Base-by-base conservation (phyloP, 2,888 invertebrate species). In the Cataglyphis altisquamis region DNA sequence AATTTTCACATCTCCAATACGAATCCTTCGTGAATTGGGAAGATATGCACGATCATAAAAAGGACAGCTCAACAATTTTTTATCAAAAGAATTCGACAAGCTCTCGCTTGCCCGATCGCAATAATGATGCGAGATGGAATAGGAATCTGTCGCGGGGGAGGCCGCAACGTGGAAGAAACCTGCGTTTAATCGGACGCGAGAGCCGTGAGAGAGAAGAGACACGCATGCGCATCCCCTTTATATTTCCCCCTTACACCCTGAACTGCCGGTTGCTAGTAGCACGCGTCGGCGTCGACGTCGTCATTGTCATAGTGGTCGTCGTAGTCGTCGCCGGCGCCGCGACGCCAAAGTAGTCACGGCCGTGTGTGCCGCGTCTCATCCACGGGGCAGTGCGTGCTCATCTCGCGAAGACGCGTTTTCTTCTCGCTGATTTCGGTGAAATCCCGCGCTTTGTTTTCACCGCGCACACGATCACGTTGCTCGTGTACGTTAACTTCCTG, bases 221-320 rank as follows among this genome's bases (percentile, higher is more conserved):
- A 55, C 67, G 83, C 80, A 45, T 68, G 90, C 88, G 90, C 90
- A 78, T 82, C 74, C 75, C 85, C 74, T 84, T 70, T 90, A 70
- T 75, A 84, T n/a, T n/a, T 3, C n/a, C 8, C 52, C n/a, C n/a
- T 8, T 52, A 8, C 66, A 88, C 87, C 41, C 18, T 87, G 86
- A 85, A 88, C 84, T 81, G 72, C 74, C 86, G 75, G 82, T 63
- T 57, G 85, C 86, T 88, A 87, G 91, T 89, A 86, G 84, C 88
- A 84, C 85, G 84, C 89, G 88, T 67, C 86, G 90, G 84, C 90
- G 84, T 84, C 88, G 88, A 84, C 84, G 86, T 88, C 84, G 88
- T 86, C 67, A 75, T 80, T 39, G 87, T 85, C 84, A 87, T 87
- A n/a, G 73, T 82, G 84, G 39, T 6, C 41, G 62, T 73, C 80